Conservation (phyloP, 2,113 vertebrate genomes). For the Phrynosoma platyrhinos region DNA sequence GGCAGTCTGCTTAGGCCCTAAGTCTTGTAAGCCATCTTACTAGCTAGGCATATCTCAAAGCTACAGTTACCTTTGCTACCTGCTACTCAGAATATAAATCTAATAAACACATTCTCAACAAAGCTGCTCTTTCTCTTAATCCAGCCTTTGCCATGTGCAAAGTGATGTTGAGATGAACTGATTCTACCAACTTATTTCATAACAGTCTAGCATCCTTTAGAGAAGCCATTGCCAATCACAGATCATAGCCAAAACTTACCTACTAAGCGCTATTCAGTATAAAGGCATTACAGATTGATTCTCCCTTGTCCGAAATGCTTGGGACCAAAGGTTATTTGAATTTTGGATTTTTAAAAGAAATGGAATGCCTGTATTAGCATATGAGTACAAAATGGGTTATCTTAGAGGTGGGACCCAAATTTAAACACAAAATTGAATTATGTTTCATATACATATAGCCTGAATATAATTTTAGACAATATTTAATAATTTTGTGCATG, state of each 20-base stretch:
- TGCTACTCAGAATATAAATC: too few relatives aligned
- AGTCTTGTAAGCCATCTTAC: neutral
- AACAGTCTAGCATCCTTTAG: slow-evolving; percentile 34
- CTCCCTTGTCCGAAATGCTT: too few relatives aligned
- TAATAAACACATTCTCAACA: neutral
- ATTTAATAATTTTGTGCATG: too few relatives aligned
- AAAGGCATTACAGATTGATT: slow-evolving; percentile 51
- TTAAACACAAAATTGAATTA: too few relatives aligned
- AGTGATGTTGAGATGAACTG: slow-evolving; percentile 56
- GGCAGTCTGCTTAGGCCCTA: neutral
- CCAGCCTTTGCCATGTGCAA: slow-evolving; percentile 40
- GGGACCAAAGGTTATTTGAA: too few relatives aligned
- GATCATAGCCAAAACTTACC: slow-evolving; percentile 33
- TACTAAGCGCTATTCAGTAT: slow-evolving; percentile 15
- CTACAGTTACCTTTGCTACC: neutral
- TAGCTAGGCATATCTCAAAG: neutral
- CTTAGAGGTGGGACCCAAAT: too few relatives aligned
- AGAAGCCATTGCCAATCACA: slow-evolving; percentile 17
- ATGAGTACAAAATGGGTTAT: too few relatives aligned
- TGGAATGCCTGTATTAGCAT: too few relatives aligned
- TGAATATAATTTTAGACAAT: too few relatives aligned
- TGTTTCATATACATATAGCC: too few relatives aligned
- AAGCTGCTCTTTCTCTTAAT: neutral
- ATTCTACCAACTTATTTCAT: slow-evolving; percentile 60
- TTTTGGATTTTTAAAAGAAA: too few relatives aligned